phyloP scores from a whole-genome alignment of 2,888 invertebrate species.

The Orchesellides sinensis region DNA sequence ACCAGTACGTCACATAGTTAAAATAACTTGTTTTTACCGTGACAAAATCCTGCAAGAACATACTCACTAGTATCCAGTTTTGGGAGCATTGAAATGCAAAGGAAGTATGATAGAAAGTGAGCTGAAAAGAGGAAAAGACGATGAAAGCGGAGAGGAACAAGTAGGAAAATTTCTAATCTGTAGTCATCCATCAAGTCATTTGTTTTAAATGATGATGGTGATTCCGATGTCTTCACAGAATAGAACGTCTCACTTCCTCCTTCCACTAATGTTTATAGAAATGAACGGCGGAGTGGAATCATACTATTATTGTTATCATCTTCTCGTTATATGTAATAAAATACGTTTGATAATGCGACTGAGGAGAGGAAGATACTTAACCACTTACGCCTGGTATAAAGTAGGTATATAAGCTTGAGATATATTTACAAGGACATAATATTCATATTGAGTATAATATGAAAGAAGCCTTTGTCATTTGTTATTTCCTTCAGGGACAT shows the following conservation, averaged over 20 bases:
- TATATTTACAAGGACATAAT: background rate
- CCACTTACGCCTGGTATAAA: background rate
- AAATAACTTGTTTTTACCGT: conserved; percentile 55
- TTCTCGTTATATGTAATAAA: conserved; percentile 65
- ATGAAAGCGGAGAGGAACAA: conserved; percentile 61
- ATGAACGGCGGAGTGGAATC: conserved; percentile 25
- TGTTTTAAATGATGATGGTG: conserved; percentile 68
- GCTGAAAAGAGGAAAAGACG: conserved; percentile 30
- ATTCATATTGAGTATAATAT: conserved; percentile 9
- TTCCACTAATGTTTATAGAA: conserved; percentile 59
- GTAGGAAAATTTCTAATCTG: conserved; percentile 67
- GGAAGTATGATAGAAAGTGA: conserved; percentile 56
- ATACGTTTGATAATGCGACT: conserved; percentile 58
- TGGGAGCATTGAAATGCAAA: background rate
- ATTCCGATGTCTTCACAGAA: conserved; percentile 65
- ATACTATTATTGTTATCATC: conserved; percentile 63
- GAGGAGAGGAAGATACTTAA: conserved; percentile 28
- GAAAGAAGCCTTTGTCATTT: conserved; percentile 63
- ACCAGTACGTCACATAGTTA: background rate
- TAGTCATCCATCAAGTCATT: conserved; percentile 69
- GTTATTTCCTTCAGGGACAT: conserved; percentile 64
- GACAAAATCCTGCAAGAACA: background rate
- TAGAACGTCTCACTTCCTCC: conserved; percentile 62
- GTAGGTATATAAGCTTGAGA: background rate
- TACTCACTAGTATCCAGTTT: too few relatives aligned